phyloP scores from a whole-genome alignment of 2,113 vertebrate genomes.

The Dicerorhinus sumatrensis region DNA sequence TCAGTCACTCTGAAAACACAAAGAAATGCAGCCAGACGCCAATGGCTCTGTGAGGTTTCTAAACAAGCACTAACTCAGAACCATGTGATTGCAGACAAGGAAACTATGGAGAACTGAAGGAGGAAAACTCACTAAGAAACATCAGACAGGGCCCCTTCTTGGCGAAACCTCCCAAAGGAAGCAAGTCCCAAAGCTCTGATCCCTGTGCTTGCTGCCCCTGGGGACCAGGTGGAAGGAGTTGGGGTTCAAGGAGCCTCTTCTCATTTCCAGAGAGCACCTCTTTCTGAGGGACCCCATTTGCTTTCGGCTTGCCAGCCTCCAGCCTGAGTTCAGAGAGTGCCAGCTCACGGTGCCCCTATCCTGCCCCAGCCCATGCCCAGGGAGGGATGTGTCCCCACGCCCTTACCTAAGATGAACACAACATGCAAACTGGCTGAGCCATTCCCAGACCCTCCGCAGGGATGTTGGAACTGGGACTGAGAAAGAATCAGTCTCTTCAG shows the following conservation, averaged over 20 bases:
- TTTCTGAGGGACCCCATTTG: background rate
- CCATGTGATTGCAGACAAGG: background rate
- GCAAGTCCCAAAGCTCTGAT: fast-evolving
- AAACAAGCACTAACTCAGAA: background rate
- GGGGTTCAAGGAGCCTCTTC: background rate
- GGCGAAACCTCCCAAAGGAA: background rate
- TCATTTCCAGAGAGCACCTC: background rate
- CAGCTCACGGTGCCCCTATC: too few species aligned
- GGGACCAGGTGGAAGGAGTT: background rate
- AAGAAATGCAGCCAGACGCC: background rate
- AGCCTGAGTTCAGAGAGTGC: background rate
- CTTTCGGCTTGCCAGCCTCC: background rate
- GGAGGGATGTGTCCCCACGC: background rate
- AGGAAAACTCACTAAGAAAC: background rate
- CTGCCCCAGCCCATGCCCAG: fast-evolving
- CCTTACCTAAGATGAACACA: background rate
- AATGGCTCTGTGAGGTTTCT: background rate
- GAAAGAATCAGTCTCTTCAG: background rate
- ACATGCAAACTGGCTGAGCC: background rate
- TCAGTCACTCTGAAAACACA: background rate
- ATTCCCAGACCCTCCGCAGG: too few species aligned
- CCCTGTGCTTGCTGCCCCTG: too few species aligned
- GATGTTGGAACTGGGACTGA: background rate
- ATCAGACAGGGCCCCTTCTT: background rate
- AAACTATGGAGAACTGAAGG: background rate